Evolutionary conservation across 2,113 vertebrate genomes (phyloP).

Genomic region (Pseudonaja textilis): DNA sequence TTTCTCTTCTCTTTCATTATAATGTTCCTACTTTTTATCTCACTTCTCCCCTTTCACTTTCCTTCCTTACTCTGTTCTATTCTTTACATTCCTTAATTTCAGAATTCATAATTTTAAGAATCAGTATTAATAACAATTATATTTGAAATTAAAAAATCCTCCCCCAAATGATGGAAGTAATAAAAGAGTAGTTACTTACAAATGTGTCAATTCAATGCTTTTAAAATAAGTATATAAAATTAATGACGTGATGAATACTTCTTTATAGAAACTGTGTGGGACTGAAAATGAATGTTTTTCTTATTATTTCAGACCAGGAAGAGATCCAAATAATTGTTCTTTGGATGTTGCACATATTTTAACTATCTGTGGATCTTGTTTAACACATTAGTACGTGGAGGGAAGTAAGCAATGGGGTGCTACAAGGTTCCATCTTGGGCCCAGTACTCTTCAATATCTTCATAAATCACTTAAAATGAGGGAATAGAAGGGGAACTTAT

Average conservation of each 20-base stretch:
- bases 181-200: neutral
- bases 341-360: neutral
- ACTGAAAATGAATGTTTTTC: neutral
- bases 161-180: neutral
- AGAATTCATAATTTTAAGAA: neutral
- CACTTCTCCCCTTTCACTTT: neutral
- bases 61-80: neutral
- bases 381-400: too few relatives aligned
- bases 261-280: neutral
- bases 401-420: too few relatives aligned
- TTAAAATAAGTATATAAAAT: neutral
- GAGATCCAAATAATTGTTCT: neutral
- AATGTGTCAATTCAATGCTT: neutral
- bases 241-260: neutral
- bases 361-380: neutral
- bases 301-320: neutral
- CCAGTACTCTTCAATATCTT: too few relatives aligned
- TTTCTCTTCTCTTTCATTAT: neutral
- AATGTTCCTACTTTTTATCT: neutral
- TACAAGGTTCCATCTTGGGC: too few relatives aligned
- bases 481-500: too few relatives aligned
- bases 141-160: neutral
- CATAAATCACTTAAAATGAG: too few relatives aligned
- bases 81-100: neutral
- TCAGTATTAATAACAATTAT: neutral